Evolutionary conservation across 2,888 invertebrate genomes (phyloP).

Genomic region (Clitarchus hookeri): DNA sequence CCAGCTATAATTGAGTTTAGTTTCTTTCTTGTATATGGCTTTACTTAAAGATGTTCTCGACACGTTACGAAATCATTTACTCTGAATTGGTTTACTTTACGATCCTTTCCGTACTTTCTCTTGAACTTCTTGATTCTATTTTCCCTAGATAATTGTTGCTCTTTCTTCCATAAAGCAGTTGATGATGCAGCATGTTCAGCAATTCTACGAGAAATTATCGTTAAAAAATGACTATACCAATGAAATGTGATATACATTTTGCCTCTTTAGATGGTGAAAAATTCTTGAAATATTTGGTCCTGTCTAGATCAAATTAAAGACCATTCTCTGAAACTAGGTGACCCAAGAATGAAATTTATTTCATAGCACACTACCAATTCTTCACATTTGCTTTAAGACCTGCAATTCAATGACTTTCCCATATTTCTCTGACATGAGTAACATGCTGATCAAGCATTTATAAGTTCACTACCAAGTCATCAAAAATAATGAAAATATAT

Average conservation of each 20-base stretch:
- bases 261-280: not conserved
- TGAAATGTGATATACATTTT: not conserved
- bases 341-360: not conserved
- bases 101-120: too few species aligned
- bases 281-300: not conserved
- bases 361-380: not conserved
- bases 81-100: too few species aligned
- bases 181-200: not conserved
- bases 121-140: not conserved
- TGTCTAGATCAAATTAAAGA: not conserved
- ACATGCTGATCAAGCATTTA: not conserved
- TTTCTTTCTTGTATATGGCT: too few species aligned
- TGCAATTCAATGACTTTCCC: not conserved
- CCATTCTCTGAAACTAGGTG: not conserved
- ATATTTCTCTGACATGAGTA: not conserved
- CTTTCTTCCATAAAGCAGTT: not conserved
- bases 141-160: not conserved
- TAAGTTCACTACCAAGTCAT: not conserved
- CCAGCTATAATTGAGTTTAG: too few species aligned
- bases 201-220: not conserved
- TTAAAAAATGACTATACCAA: conserved; percentile 3
- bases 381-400: not conserved
- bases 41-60: too few species aligned
- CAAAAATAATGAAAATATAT: not conserved
- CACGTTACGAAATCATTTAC: too few species aligned